Base-by-base conservation (phyloP, 2,797 vertebrate species). In the Varecia variegata region DNA sequence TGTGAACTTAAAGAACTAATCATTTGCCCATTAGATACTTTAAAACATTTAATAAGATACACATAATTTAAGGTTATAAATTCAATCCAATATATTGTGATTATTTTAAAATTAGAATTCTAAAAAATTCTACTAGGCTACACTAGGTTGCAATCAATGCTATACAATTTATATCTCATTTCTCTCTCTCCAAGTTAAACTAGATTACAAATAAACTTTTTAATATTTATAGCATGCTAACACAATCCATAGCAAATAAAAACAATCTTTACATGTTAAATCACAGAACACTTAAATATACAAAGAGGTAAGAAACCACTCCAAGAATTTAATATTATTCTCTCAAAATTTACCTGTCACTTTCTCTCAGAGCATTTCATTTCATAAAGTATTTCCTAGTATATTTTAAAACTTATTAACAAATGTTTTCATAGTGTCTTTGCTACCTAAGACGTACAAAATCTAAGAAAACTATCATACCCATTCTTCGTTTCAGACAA, bases 401-500 rank as follows among this genome's bases (percentile, higher is more conserved):
- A 95, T n/a, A 97, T 58, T 94, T 95, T 60, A 50, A 65, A 71
- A 90, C 30, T 97, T 94, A 94, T 71, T 73, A 97, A 95, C 60
- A 97, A 91, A 93, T 21, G 47, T 89, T 97, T 93, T 94, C 35
- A 83, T 90, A 93, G 17, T 67, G 17, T 93, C 96, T 97, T 88
- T 84, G 88, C 52, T 90, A 95, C 38, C 11, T 68, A 87, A 35
- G n/a, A 92, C 71, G 43, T 90, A 97, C 87, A 97, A 76, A 98
- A 95, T 58, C 58, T 96, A 97, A 98, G 97, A 97, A 74, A 97
- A 91, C 71, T n/a, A 97, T n/a, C 76, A 96, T 2, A 97, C 88
- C 93, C 98, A 92, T 94, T 97, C 95, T 97, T 97, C 87, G 82
- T 94, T 97, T 97, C 97, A 97, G 54, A 92, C 71, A 96, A 80